Conservation (phyloP, 2,888 invertebrate species). For the Parnassius glacialis region DNA sequence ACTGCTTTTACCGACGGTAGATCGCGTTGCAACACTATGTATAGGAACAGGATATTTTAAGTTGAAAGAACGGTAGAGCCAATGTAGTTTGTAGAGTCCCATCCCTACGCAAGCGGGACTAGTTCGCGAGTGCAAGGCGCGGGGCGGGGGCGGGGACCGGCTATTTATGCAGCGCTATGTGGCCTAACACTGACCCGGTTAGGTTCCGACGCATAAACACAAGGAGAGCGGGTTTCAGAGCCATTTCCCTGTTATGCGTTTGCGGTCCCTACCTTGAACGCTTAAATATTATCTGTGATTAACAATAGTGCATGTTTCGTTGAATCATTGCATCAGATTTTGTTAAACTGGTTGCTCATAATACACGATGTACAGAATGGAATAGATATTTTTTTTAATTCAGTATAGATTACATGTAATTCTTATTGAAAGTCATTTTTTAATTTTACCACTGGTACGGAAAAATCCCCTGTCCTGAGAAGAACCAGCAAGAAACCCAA, state of each 20-base stretch:
- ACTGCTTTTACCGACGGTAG: too few species aligned
- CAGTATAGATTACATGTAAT: too few species aligned
- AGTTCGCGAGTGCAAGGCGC: constrained; percentile 34
- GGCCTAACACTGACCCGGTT: constrained; percentile 80
- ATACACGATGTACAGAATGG: too few species aligned
- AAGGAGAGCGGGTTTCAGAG: constrained; percentile 39
- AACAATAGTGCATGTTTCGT: background rate
- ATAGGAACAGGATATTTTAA: too few species aligned
- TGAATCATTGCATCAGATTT: too few species aligned
- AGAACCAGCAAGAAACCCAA: too few species aligned
- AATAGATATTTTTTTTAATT: too few species aligned
- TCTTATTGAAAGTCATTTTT: too few species aligned
- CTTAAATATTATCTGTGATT: background rate
- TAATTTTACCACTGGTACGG: too few species aligned
- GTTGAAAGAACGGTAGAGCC: background rate
- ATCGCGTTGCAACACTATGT: too few species aligned
- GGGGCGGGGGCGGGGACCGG: constrained; percentile 44
- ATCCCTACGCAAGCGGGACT: constrained; percentile 32
- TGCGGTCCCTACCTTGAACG: constrained; percentile 18
- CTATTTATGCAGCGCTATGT: constrained; percentile 76
- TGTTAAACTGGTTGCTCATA: too few species aligned
- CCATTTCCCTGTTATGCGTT: constrained; percentile 18
- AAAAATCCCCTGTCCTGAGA: too few species aligned
- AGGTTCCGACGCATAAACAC: constrained; percentile 67
- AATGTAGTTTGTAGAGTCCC: constrained; percentile 12